These are phyloP conservation scores for Acanthisitta chloris DNA, from an alignment of 2,113 vertebrate genomes.

Conservation along the genomic window DNA sequence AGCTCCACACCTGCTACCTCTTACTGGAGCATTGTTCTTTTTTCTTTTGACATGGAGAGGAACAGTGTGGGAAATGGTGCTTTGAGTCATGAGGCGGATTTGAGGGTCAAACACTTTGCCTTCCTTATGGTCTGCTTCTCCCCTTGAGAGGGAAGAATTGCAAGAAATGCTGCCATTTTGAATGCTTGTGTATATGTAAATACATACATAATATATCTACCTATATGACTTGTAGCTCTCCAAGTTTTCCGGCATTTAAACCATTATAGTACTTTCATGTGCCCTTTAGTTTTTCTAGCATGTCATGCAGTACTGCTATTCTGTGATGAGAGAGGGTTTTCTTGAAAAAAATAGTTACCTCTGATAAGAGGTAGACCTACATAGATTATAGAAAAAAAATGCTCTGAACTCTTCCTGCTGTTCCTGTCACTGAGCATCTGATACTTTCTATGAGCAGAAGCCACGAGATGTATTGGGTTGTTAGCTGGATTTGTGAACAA, in stretches of 20 bases:
- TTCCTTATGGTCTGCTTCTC: background rate
- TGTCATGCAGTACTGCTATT: background rate
- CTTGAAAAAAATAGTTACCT: background rate
- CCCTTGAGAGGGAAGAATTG: background rate
- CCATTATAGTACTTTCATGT: background rate
- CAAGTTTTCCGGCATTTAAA: background rate
- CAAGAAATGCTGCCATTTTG: background rate
- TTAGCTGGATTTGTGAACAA: background rate
- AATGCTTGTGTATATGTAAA: background rate
- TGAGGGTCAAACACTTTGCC: background rate
- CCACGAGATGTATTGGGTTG: background rate
- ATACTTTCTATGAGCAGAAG: background rate
- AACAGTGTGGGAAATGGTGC: background rate
- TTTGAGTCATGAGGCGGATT: background rate
- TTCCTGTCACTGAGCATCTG: background rate
- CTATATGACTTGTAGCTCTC: background rate
- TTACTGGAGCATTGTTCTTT: background rate
- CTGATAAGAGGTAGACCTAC: background rate
- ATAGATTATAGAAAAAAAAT: background rate
- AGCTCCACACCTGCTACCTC: background rate
- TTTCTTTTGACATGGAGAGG: background rate
- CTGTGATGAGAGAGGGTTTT: background rate
- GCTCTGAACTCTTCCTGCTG: background rate
- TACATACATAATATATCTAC: background rate
- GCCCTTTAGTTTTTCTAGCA: background rate